Base-by-base conservation (phyloP, 2,113 vertebrate genomes). In the Tretioscincus oriximinensis region DNA sequence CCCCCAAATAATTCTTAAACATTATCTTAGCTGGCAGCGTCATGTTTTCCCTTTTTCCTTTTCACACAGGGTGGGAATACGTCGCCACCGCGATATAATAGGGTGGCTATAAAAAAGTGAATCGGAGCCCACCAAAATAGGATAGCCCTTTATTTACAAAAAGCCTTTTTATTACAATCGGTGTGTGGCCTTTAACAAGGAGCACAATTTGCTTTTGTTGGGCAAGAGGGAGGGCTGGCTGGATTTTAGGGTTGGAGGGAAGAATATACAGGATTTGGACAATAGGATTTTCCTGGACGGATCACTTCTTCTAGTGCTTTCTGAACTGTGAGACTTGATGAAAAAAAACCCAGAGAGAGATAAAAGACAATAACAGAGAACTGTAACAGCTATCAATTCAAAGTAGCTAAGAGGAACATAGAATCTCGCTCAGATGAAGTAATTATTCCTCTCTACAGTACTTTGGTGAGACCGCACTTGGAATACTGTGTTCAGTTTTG, bases 1-100 rank as follows among this genome's bases (percentile, higher is more conserved):
- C 64, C 31, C 47, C 51, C 85, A 88, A 91, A 91, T 92, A 90
- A 90, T 67, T 88, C 92, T 91, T 92, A 94, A 94, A 93, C 91
- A 92, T 92, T 93, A 94, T 90, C 91, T 41, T 87, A 87, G 51
- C 20, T 81, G 90, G 90, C 85, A 87, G 88, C 90, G 92, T 94
- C 91, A 90, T 91, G 73, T 91, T 79, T 73, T 79, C 85, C 3
- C 24, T 20, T 16, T 2, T 41, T 24, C 10, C 51, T 49, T 88
- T 87, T 90, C 89, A 86, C 85, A 66, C 77, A 88, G 92, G 77
- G 60, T 94, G 94, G 93, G 92, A 95, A 93, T 90, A 77, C 78
- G 89, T 83, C 63, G 81, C 82, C 65, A 8, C 51, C 60, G 63
- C 0, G 0, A 80, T 86, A 7, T 51, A 80, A 51, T 77, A 78